Base-by-base conservation (phyloP, 2,113 vertebrate species). In the Leucopternis melanops region DNA sequence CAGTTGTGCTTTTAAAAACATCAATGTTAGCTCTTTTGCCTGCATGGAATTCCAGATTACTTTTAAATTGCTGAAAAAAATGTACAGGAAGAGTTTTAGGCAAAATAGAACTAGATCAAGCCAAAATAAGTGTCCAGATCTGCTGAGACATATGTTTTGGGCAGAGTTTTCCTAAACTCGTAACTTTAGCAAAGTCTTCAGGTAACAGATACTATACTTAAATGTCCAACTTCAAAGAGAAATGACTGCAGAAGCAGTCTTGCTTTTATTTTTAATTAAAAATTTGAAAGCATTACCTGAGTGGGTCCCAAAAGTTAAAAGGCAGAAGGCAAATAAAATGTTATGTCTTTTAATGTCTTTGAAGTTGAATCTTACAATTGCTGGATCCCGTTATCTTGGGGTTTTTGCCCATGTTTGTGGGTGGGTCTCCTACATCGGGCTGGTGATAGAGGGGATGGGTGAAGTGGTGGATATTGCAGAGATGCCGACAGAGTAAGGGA, bases 181-280 rank as follows among this genome's bases (percentile, higher is more conserved):
- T 27, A 94, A 59, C 57, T 90, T 92, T 92, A 95, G 65, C 61
- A 72, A 69, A 88, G 71, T 91, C 86, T 90, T 57, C 92, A 82
- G 84, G 95, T 95, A 96, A 88, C 91, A 92, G 70, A 82, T 92
- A 85, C 61, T 95, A 36, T 81, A 92, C 77, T 91, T 86, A 95
- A 97, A 91, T 77, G 89, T 88, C 94, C 78, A 90, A 89, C 89
- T 95, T 92, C 81, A 96, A 97, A 97, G 95, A 16, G 26, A 88
- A 96, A 73, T 11, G 59, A 88, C 82, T 83, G 74, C 85, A 95
- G 92, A 92, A 89, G 62, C 87, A 94, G 84, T 54, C 82, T 79
- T 75, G 74, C 92, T 94, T 95, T 96, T 94, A 94, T 94, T 97
- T 96, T 96, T 91, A 96, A 97, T 96, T 96, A 94, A 92, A 97